Percentiles rank a stretch among this genome's conserved stretches.
Evolutionary conservation across 2,113 vertebrate species (phyloP).

Genomic region (Saimiri boliviensis): DNA sequence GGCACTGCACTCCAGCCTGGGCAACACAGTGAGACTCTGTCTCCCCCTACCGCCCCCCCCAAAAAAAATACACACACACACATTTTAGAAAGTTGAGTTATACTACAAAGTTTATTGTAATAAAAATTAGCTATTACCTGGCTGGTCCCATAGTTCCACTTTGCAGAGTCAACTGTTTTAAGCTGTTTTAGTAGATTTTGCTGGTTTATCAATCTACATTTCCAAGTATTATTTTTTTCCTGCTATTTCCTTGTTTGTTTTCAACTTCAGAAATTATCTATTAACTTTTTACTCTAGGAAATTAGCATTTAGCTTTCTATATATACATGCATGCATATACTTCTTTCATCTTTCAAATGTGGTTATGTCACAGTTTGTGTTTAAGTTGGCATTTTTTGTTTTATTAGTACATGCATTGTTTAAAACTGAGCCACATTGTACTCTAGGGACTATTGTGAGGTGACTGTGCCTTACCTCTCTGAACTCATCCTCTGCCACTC

Average conservation of each 20-base stretch:
- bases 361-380: background rate
- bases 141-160: background rate
- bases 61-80: too few species aligned
- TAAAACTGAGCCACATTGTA: background rate
- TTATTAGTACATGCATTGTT: background rate
- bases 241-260: background rate
- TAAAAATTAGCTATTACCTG: background rate
- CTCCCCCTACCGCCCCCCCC: too few species aligned
- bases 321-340: background rate
- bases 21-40: too few species aligned
- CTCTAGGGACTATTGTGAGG: background rate
- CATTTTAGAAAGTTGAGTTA: constrained; percentile 20
- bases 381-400: background rate
- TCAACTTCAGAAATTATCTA: constrained; percentile 1
- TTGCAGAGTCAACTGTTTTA: background rate
- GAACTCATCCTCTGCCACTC: background rate
- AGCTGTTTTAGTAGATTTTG: constrained; percentile 7
- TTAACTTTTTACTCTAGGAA: background rate
- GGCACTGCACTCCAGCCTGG: too few species aligned
- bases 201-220: background rate
- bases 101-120: background rate
- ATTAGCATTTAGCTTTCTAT: background rate
- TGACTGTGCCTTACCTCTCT: background rate
- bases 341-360: background rate
- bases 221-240: background rate